These are phyloP conservation scores for Labeo calbasu DNA, from an alignment of 2,797 vertebrate species.

Conservation along the genomic window DNA sequence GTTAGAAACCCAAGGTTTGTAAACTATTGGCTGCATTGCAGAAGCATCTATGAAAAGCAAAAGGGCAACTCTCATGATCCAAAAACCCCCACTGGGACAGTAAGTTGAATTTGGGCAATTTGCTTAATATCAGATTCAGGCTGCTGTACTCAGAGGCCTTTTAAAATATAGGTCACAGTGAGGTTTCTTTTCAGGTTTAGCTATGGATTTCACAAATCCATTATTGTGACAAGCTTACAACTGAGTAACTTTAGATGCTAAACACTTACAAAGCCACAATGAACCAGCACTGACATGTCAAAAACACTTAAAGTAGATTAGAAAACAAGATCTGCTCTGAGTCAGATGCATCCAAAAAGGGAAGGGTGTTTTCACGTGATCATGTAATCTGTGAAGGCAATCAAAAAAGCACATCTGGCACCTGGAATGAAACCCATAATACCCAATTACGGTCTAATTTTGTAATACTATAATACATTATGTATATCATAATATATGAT, in stretches of 20 bases:
- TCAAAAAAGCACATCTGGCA: not conserved
- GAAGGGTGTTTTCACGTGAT: not conserved
- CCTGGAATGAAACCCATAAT: not conserved
- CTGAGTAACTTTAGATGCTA: not conserved
- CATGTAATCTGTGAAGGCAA: not conserved
- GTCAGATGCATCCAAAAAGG: not conserved
- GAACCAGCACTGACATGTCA: not conserved
- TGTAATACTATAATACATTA: not conserved
- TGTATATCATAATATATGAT: not conserved
- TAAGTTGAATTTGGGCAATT: not conserved
- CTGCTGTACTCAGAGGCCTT: not conserved
- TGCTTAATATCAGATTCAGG: not conserved
- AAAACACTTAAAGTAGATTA: not conserved
- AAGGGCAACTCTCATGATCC: not conserved
- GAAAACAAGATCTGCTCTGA: not conserved
- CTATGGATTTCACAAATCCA: not conserved
- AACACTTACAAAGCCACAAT: not conserved
- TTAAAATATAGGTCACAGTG: not conserved
- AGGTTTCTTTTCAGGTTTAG: not conserved
- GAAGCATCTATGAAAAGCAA: not conserved
- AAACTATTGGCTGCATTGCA: conserved; percentile 8
- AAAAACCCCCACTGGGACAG: not conserved
- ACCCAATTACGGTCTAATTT: not conserved
- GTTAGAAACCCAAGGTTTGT: not conserved
- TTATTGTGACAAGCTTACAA: not conserved